phyloP scores from a whole-genome alignment of 2,113 vertebrate genomes.

The Elgaria multicarinata region DNA sequence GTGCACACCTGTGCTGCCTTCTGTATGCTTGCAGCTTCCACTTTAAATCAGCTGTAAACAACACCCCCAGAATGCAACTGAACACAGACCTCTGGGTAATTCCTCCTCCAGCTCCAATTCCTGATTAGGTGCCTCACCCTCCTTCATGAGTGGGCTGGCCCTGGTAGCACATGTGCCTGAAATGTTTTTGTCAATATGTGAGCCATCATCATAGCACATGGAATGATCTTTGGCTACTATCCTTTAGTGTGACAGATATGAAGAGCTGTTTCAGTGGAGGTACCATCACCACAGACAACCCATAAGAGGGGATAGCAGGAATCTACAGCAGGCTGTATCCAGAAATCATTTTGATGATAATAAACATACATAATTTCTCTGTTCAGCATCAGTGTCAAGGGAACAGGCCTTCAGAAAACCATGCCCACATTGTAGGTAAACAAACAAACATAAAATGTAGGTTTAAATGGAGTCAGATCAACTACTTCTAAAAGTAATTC shows the following conservation, averaged over 20 bases:
- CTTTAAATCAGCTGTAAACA: too few species aligned
- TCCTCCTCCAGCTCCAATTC: too few species aligned
- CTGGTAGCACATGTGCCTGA: not conserved
- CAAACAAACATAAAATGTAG: not conserved
- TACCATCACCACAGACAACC: not conserved
- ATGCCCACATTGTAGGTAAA: not conserved
- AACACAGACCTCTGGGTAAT: too few species aligned
- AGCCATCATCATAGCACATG: too few species aligned
- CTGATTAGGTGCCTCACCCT: not conserved
- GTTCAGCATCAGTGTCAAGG: not conserved
- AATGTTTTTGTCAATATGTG: not conserved
- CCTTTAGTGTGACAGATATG: not conserved
- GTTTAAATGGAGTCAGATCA: not conserved
- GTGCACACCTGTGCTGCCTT: too few species aligned
- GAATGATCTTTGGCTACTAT: not conserved
- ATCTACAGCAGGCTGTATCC: not conserved
- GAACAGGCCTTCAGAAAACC: slow-evolving; percentile 15
- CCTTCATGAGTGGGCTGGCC: too few species aligned
- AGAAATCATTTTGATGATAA: not conserved
- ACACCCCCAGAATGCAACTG: too few species aligned
- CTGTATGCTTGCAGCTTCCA: too few species aligned
- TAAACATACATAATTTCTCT: not conserved
- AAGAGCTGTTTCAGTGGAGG: not conserved
- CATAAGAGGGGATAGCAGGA: not conserved
- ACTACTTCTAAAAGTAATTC: not conserved